Conservation (phyloP, 1,140 invertebrate genomes). For the Centruroides sculpturatus region DNA sequence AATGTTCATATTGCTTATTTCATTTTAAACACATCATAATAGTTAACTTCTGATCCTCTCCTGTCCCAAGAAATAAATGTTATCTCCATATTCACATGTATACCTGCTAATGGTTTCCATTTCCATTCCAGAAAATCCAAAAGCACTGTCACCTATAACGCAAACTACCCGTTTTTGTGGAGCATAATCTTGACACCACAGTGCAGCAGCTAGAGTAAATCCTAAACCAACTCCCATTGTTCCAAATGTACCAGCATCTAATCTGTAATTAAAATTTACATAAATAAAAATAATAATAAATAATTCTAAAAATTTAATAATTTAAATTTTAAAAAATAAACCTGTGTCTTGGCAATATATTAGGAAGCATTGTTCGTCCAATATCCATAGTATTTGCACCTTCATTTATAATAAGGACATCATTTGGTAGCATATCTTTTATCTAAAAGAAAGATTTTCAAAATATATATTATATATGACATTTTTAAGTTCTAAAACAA, state of each 20-base stretch:
- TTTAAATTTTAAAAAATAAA: constrained; percentile 30
- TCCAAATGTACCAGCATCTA: constrained; percentile 63
- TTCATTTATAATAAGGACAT: constrained; percentile 90
- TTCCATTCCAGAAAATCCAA: constrained; percentile 97
- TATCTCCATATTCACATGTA: background rate
- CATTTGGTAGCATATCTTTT: constrained; percentile 33
- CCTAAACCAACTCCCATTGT: constrained; percentile 94
- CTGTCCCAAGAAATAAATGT: too few relatives aligned
- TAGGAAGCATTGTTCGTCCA: constrained; percentile 71
- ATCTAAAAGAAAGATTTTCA: constrained; percentile 16
- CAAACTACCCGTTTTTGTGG: constrained; percentile 66
- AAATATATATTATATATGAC: too few relatives aligned
- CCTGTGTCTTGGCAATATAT: constrained; percentile 64
- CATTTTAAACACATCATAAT: too few relatives aligned
- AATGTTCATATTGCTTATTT: too few relatives aligned
- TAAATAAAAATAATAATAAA: background rate
- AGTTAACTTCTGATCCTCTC: too few relatives aligned
- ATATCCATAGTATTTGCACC: constrained; percentile 99
- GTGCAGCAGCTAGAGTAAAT: constrained; percentile 80
- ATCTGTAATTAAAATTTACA: constrained; percentile 16
- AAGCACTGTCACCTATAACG: constrained; percentile 88
- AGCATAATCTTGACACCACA: constrained; percentile 66
- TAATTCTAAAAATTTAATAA: too few relatives aligned
- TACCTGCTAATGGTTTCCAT: constrained; percentile 82
- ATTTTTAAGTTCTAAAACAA: too few relatives aligned